Evolutionary conservation across 2,888 invertebrate species (phyloP).

Genomic region (Lasiommata megera): DNA sequence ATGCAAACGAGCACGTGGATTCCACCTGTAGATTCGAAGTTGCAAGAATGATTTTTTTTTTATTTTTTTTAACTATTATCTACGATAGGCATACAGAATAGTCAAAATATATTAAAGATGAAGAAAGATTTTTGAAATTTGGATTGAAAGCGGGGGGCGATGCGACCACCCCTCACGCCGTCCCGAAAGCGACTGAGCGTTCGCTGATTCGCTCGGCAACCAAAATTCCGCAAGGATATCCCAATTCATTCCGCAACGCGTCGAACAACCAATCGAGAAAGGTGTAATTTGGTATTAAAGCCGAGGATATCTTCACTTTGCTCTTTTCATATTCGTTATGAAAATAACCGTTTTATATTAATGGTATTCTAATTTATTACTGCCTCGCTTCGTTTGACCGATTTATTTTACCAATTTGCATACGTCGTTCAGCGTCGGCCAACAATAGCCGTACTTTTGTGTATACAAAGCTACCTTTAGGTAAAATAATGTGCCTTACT

Average conservation of each 20-base stretch:
- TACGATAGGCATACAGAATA: conserved; percentile 11
- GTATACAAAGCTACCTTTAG: neutral
- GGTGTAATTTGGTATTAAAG: conserved; percentile 22
- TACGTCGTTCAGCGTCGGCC: neutral
- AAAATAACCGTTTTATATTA: conserved; percentile 6
- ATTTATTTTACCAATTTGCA: conserved; percentile 6
- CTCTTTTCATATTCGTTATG: conserved; percentile 3
- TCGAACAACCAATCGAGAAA: conserved; percentile 7
- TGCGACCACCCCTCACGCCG: conserved; percentile 39
- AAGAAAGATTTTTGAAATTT: conserved; percentile 32
- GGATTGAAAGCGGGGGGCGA: conserved; percentile 24
- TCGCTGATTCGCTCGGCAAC: conserved; percentile 33
- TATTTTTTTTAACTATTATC: conserved; percentile 11
- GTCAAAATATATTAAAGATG: conserved; percentile 13
- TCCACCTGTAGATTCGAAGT: conserved; percentile 45
- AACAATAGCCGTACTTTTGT: neutral
- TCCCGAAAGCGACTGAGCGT: conserved; percentile 40
- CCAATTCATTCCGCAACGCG: conserved; percentile 27
- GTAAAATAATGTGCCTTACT: neutral
- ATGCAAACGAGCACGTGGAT: conserved; percentile 24
- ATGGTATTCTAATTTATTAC: conserved; percentile 7
- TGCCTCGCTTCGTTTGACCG: neutral
- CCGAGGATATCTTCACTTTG: conserved; percentile 1
- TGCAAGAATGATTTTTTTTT: conserved; percentile 21
- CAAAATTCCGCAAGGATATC: conserved; percentile 42